phyloP scores from a whole-genome alignment of 2,113 vertebrate species.

The Cinclus cinclus region DNA sequence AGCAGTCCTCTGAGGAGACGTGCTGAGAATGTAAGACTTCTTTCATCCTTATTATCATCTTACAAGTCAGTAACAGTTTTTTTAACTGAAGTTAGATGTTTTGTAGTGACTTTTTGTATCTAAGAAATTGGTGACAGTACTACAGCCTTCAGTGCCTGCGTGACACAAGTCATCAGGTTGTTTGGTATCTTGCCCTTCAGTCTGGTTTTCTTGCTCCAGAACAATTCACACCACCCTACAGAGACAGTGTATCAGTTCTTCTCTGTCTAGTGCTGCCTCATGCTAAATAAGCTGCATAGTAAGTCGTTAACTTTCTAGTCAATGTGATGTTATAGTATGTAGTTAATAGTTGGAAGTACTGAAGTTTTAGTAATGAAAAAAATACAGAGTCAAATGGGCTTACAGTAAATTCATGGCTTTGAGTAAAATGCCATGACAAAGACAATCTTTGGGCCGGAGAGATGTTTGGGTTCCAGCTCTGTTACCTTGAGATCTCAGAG shows the following conservation, averaged over 20 bases:
- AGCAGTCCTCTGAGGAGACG: background rate
- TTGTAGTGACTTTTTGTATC: background rate
- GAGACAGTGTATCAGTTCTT: background rate
- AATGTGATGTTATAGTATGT: background rate
- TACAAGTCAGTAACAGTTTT: background rate
- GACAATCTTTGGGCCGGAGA: background rate
- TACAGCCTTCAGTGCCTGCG: background rate
- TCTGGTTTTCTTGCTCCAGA: background rate
- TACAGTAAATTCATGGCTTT: background rate
- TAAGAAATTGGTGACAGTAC: background rate
- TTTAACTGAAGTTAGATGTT: background rate
- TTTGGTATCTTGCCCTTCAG: background rate
- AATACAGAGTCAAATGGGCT: background rate
- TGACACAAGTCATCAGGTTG: background rate
- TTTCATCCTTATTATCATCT: background rate
- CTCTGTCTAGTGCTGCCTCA: background rate
- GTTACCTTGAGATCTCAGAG: background rate
- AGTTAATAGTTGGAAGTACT: background rate
- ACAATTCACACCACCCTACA: background rate
- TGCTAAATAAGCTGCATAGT: background rate
- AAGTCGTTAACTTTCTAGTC: background rate
- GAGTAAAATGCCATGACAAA: background rate
- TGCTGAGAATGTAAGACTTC: background rate
- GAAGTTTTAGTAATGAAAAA: background rate
- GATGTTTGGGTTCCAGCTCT: background rate